Evolutionary conservation across 2,888 invertebrate species (phyloP).

Genomic region (Corythucha ciliata): DNA sequence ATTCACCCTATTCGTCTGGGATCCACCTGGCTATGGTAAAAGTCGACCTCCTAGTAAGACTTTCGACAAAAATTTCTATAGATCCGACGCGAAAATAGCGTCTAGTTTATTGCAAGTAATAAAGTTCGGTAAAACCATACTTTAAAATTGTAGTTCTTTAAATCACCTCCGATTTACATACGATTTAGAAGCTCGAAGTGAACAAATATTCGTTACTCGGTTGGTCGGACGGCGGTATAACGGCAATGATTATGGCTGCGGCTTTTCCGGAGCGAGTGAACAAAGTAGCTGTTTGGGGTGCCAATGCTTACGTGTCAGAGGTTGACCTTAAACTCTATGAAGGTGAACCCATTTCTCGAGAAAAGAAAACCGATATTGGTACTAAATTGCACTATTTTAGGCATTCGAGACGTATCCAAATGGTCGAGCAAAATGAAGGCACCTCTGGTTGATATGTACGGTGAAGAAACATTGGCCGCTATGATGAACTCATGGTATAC

Average conservation of each 20-base stretch:
- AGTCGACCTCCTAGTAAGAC: conserved; percentile 66
- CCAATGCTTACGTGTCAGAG: conserved; percentile 62
- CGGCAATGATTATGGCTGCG: conserved; percentile 66
- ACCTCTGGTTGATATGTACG: conserved; percentile 64
- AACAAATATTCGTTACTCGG: conserved; percentile 67
- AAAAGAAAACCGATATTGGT: conserved; percentile 1
- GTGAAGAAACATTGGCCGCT: conserved; percentile 55
- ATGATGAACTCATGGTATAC: conserved; percentile 69
- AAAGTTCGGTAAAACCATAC: not conserved
- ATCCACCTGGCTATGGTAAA: conserved; percentile 80
- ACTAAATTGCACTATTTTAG: conserved; percentile 48
- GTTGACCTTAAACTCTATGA: conserved; percentile 56
- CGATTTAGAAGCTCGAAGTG: conserved; percentile 50
- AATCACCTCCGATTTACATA: conserved; percentile 2
- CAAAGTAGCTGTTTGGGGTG: conserved; percentile 69
- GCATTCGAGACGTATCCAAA: conserved; percentile 57
- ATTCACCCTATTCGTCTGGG: conserved; percentile 63
- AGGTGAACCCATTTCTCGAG: conserved; percentile 46
- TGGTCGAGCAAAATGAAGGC: conserved; percentile 73
- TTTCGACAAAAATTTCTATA: conserved; percentile 61
- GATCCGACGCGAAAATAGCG: conserved; percentile 62
- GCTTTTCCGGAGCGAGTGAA: conserved; percentile 52
- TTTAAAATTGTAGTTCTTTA: not conserved
- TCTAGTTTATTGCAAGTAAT: conserved; percentile 59
- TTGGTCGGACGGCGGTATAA: conserved; percentile 84